Conservation (phyloP, 1,140 invertebrate species). For the Lepidurus packardi region DNA sequence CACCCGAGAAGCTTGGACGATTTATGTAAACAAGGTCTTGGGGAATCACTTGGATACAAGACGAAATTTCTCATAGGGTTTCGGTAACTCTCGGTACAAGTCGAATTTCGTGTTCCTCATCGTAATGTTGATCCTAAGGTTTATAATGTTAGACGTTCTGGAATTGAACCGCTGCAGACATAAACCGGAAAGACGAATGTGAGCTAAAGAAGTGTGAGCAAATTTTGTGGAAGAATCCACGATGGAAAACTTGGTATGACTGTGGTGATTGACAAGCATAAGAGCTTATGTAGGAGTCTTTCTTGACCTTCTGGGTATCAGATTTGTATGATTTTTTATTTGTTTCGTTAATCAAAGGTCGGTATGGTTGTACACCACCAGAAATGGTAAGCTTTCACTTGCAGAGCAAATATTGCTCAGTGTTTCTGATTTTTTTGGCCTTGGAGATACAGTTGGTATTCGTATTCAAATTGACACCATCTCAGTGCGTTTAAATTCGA, state of each 20-base stretch:
- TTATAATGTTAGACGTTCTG: background rate
- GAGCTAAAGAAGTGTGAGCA: background rate
- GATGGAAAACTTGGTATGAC: background rate
- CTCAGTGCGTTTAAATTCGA: background rate
- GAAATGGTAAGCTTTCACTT: conserved; percentile 8
- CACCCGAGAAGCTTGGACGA: background rate
- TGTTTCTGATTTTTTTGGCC: background rate
- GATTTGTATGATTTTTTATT: background rate
- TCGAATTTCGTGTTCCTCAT: background rate
- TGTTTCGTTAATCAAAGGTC: background rate
- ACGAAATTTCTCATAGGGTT: background rate
- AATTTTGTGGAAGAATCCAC: background rate
- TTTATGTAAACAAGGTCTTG: background rate
- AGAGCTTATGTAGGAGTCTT: background rate
- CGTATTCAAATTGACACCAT: background rate
- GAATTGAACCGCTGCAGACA: background rate
- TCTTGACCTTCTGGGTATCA: background rate
- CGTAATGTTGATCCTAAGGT: background rate
- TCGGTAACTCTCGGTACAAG: background rate
- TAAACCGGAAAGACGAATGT: background rate
- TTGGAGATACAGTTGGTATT: background rate
- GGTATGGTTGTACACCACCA: background rate
- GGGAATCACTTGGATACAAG: background rate
- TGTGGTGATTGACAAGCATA: background rate
- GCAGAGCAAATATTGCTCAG: background rate